Evolutionary conservation across 1,140 invertebrate species (phyloP).

Genomic region (Hestina assimilis): DNA sequence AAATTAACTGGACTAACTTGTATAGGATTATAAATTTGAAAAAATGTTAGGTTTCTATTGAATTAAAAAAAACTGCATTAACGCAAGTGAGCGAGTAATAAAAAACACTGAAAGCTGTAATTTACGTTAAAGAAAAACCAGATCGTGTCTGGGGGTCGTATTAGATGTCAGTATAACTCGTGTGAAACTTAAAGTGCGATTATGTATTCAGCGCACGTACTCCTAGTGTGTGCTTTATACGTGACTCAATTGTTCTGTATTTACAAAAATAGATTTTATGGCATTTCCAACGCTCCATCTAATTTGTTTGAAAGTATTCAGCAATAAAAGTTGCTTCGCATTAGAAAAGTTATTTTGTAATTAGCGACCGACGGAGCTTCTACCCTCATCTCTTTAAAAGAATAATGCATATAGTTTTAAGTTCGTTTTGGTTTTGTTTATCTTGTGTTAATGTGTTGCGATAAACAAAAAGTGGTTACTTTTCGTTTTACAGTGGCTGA

Average conservation of each 20-base stretch:
- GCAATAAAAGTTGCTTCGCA: neutral
- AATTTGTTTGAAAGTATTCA: neutral
- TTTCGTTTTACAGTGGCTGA: too few species aligned
- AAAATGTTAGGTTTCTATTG: too few species aligned
- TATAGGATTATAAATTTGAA: too few species aligned
- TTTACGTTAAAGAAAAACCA: neutral
- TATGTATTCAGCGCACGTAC: slow-evolving; percentile 5
- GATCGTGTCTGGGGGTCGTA: neutral
- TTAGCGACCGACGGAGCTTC: neutral
- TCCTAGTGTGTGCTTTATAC: slow-evolving; percentile 1
- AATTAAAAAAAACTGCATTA: too few species aligned
- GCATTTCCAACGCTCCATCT: neutral
- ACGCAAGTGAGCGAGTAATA: too few species aligned
- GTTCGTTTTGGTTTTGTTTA: neutral
- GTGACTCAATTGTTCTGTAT: slow-evolving; percentile 8
- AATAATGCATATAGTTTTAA: neutral
- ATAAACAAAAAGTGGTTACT: too few species aligned
- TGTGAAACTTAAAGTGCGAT: slow-evolving; percentile 9
- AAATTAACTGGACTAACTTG: too few species aligned
- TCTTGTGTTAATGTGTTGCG: neutral
- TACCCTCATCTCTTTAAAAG: neutral
- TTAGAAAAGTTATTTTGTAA: slow-evolving; percentile 2
- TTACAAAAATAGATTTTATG: slow-evolving; percentile 2
- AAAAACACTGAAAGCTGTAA: neutral
- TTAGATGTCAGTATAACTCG: neutral